Evolutionary conservation across 2,113 vertebrate species (phyloP).

Genomic region (Junco hyemalis): DNA sequence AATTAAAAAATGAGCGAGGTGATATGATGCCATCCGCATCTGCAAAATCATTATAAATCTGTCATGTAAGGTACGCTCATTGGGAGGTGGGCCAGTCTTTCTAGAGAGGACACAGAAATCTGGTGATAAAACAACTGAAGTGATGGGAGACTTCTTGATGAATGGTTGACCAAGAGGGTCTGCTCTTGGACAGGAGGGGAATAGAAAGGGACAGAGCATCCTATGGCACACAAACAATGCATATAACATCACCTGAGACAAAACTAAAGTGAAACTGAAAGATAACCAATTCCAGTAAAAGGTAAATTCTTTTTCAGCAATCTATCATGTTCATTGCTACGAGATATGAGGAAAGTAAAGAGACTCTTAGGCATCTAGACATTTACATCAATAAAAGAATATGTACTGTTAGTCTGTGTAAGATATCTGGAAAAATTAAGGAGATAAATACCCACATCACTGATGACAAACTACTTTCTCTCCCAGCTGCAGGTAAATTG

Average conservation of each 20-base stretch:
- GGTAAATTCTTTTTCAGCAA: not conserved
- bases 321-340: not conserved
- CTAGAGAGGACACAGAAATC: not conserved
- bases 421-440: not conserved
- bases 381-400: not conserved
- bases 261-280: conserved; percentile 33
- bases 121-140: not conserved
- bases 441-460: not conserved
- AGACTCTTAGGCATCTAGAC: not conserved
- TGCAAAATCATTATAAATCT: not conserved
- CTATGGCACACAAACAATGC: not conserved
- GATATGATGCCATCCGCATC: not conserved
- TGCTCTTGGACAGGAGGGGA: not conserved
- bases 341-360: not conserved
- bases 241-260: not conserved
- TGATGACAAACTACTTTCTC: not conserved
- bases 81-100: not conserved
- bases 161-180: not conserved
- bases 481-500: not conserved
- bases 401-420: not conserved
- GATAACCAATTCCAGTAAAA: not conserved
- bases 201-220: not conserved
- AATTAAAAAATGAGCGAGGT: not conserved
- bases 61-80: not conserved
- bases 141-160: not conserved